Base-by-base conservation (phyloP, 2,797 vertebrate genomes). In the Notolabrus celidotus region DNA sequence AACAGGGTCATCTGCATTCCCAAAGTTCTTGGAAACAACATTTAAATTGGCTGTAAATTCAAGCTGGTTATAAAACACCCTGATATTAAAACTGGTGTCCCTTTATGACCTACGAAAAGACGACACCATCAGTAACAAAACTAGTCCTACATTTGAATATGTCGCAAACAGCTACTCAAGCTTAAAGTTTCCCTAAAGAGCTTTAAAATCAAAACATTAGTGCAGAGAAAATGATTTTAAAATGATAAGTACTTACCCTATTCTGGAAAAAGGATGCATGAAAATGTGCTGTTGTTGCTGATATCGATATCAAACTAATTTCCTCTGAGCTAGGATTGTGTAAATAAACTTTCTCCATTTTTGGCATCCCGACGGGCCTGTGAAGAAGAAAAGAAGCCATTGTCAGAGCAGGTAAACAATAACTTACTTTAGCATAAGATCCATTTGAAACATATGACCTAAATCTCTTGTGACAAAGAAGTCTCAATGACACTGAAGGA, bases 311-410 rank as follows among this genome's bases (percentile, higher is more conserved):
- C 96, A 99, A 97, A 88, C 96, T 97, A 92, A 98, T 99, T 96
- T 99, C 97, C 95, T 99, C 98, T 95, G 97, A 94, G 92, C 98
- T 99, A 92, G 98, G 98, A 93, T 99, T 99, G 93, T 99, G 97
- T 88, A 99, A 95, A 92, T 97, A 98, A 95, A 99, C 98, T 94
- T 98, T 99, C 93, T 99, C 97, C 98, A 99, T 98, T 97, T 99
- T 98, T 95, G 98, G 98, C 98, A 99, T 99, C 89, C 98, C 98
- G 88, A 99, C 97, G 53, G 98, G 97, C 92, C 98, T 99, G 89
- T 76, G 76, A 74, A 92, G 69, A 83, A 34, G 12, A 19, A 36
- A 16, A 33, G 34, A 71, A 65, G n/a, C 15, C 22, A 41, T 46
- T 4, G 19, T 65, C 3, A 47, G n/a, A 63, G 22, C 3, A 55